A percentile compares a stretch with the other conserved stretches of the same genome.
These are phyloP conservation scores for Eueides isabella DNA, from an alignment of 1,140 invertebrate species.

Conservation along the genomic window DNA sequence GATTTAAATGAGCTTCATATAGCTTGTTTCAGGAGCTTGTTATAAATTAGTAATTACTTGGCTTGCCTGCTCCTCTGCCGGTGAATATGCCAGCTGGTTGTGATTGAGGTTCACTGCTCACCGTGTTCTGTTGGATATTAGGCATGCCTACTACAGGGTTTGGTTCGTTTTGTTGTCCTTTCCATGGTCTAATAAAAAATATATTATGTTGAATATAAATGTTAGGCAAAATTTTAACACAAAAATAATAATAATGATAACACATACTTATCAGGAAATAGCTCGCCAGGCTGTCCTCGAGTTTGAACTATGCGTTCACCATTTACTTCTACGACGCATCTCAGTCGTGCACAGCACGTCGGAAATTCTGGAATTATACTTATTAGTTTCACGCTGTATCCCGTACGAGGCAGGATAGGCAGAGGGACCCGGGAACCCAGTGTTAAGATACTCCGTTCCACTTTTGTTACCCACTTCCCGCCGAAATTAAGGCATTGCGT, in stretches of 20 bases:
- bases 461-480: too few species aligned
- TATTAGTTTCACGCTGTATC: too few species aligned
- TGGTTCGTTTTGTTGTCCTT: constrained; percentile 73
- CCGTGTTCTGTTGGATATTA: constrained; percentile 63
- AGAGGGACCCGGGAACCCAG: too few species aligned
- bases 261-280: constrained; percentile 75
- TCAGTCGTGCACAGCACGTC: constrained; percentile 70
- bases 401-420: too few species aligned
- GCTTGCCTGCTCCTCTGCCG: constrained; percentile 75
- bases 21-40: not conserved
- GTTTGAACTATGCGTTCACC: constrained; percentile 77
- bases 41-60: constrained; percentile 46
- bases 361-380: constrained; percentile 63
- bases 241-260: not conserved
- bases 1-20: not conserved
- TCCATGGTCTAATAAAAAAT: constrained; percentile 61
- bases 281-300: constrained; percentile 72
- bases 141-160: constrained; percentile 70
- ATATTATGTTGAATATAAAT: too few species aligned
- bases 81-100: constrained; percentile 72
- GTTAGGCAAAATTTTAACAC: not conserved
- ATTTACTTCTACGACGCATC: constrained; percentile 74
- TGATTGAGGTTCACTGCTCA: constrained; percentile 62
- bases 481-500: too few species aligned
- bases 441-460: too few species aligned